Evolutionary conservation across 35 echinoderm and acorn worm species (phyloP), one percentile per base, ranked within the genome.

Genomic region (Nesometra sesokonis): DNA sequence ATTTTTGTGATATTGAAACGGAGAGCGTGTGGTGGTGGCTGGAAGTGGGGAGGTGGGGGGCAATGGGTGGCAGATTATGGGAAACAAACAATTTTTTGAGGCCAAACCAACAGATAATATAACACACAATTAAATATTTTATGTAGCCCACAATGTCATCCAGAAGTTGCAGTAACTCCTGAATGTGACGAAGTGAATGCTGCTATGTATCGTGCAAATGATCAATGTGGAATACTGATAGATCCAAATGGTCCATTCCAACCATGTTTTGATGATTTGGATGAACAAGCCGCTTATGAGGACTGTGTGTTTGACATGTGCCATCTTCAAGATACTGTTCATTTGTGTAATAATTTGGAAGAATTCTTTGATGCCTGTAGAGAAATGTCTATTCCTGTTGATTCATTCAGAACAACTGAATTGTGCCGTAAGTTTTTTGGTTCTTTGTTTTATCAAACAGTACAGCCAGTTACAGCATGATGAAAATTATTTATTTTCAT

Each of bases 381-480:
- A 80, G 79, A 33, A 32, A 9, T 9, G 7, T 11, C 7, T 80
- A 15, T 80, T 7, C 5, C 5, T 17, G 2, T 80, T 36, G 23
- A 27, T 30, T 80, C 79, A 33, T 80, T 80, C 35, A 33, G 79
- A n/a, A 34, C 79, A 80, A 3, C 79, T 32, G 0, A 11, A n/a
- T 32, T 80, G 5, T 80, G 79, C 79, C 79, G 79, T 80, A 36
- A 32, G 79, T 80, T 43, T n/a, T n/a, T n/a, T n/a, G n/a, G n/a
- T n/a, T n/a, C n/a, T n/a, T n/a, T n/a, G n/a, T n/a, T n/a, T n/a
- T n/a, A n/a, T n/a, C n/a, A n/a, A n/a, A n/a, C n/a, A n/a, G n/a
- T n/a, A n/a, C n/a, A n/a, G n/a, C n/a, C n/a, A n/a, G n/a, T n/a
- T n/a, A n/a, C n/a, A n/a, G n/a, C n/a, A n/a, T n/a, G n/a, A n/a